Evolutionary conservation across 1,140 invertebrate genomes (phyloP).

Genomic region (Drosophila athabasca): DNA sequence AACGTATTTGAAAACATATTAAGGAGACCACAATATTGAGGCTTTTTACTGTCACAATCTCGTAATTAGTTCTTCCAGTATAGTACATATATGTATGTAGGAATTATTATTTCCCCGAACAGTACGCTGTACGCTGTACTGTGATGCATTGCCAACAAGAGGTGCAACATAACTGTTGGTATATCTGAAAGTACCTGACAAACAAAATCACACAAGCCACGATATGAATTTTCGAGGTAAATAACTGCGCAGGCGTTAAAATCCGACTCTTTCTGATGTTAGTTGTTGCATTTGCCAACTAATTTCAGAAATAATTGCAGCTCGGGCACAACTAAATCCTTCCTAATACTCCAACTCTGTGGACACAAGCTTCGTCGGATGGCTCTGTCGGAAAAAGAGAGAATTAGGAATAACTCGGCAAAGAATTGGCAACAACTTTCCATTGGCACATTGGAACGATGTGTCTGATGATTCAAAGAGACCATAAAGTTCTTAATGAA

Average conservation of each 20-base stretch:
- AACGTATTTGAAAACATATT: too few species aligned
- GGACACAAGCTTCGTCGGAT: too few species aligned
- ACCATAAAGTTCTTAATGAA: too few species aligned
- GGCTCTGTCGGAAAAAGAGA: too few species aligned
- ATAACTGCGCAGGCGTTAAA: slow-evolving; percentile 42
- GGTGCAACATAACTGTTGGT: slow-evolving; percentile 38
- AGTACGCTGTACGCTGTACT: too few species aligned
- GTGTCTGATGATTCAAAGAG: too few species aligned
- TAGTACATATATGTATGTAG: too few species aligned
- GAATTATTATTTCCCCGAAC: neutral
- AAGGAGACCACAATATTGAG: too few species aligned
- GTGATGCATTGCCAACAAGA: slow-evolving; percentile 25
- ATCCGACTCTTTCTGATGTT: slow-evolving; percentile 9
- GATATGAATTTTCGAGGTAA: slow-evolving; percentile 3
- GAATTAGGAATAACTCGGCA: too few species aligned
- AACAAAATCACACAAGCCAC: neutral
- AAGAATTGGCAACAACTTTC: too few species aligned
- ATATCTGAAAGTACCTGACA: slow-evolving; percentile 10
- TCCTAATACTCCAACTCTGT: too few species aligned
- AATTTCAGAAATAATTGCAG: slow-evolving; percentile 27
- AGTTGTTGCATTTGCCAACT: slow-evolving; percentile 20
- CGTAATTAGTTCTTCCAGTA: slow-evolving; percentile 23
- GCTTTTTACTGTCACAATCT: slow-evolving; percentile 12
- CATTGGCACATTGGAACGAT: too few species aligned
- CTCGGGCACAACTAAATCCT: neutral